phyloP scores from a whole-genome alignment of 2,113 vertebrate species.

The Tragelaphus imberbis region DNA sequence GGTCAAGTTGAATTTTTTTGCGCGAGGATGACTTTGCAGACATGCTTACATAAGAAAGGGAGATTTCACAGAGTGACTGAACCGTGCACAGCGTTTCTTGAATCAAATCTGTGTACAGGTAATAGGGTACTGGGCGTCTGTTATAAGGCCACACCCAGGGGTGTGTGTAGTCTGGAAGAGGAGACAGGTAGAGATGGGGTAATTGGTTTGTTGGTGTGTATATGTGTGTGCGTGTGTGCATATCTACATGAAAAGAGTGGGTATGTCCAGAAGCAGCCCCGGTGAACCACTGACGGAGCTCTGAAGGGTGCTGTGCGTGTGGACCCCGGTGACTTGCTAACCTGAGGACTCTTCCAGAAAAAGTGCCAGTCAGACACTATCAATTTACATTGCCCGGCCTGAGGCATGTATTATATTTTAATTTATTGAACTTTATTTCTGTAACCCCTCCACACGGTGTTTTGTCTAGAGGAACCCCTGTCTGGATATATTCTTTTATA shows the following conservation, averaged over 20 bases:
- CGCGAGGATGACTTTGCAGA: neutral
- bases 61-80: neutral
- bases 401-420: neutral
- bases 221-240: neutral
- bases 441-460: neutral
- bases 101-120: neutral
- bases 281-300: neutral
- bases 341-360: neutral
- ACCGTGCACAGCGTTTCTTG: neutral
- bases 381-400: neutral
- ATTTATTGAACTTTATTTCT: neutral
- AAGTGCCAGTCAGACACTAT: neutral
- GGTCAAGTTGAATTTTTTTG: neutral
- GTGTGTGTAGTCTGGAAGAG: neutral
- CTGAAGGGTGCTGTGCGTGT: rapidly evolving
- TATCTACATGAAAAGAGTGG: neutral
- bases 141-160: neutral
- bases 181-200: neutral
- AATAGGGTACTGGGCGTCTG: rapidly evolving
- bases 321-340: neutral
- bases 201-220: neutral
- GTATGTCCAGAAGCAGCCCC: neutral
- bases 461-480: neutral
- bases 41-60: neutral
- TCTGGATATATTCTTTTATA: neutral